Percentiles rank a stretch among this genome's conserved stretches.
Conservation (phyloP, 2,797 vertebrate genomes). For the Bradypodion ventrale region DNA sequence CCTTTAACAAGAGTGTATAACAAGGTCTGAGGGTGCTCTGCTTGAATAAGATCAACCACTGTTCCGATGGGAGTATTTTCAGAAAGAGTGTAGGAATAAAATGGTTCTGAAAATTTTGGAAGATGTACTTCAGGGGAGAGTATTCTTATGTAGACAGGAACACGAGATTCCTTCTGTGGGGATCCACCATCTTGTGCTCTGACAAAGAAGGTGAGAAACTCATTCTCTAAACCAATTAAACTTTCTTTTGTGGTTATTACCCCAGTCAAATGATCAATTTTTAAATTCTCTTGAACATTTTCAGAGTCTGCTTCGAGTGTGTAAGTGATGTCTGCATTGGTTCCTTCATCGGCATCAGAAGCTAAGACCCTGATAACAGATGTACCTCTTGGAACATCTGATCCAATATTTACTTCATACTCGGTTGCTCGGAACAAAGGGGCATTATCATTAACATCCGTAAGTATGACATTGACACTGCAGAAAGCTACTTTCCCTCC, state of each 20-base stretch:
- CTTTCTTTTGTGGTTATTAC: slow-evolving; percentile 94
- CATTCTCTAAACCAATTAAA: slow-evolving; percentile 93
- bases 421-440: slow-evolving; percentile 92
- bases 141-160: slow-evolving; percentile 89
- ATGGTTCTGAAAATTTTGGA: slow-evolving; percentile 89
- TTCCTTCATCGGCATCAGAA: slow-evolving; percentile 94
- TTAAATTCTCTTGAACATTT: slow-evolving; percentile 92
- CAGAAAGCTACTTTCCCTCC: slow-evolving; percentile 96
- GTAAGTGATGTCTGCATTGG: slow-evolving; percentile 92
- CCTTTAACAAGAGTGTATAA: slow-evolving; percentile 88
- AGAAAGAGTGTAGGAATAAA: slow-evolving; percentile 88
- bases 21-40: slow-evolving; percentile 81
- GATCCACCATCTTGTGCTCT: slow-evolving; percentile 89
- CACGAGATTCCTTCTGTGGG: slow-evolving; percentile 84
- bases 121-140: slow-evolving; percentile 85
- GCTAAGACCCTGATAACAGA: slow-evolving; percentile 88
- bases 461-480: slow-evolving; percentile 93
- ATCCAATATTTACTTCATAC: slow-evolving; percentile 89
- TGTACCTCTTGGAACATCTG: slow-evolving; percentile 86
- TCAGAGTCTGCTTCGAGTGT: slow-evolving; percentile 89
- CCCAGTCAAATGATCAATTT: slow-evolving; percentile 88
- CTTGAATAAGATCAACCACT: slow-evolving; percentile 89
- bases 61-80: slow-evolving; percentile 90
- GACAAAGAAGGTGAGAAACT: slow-evolving; percentile 90
- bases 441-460: slow-evolving; percentile 95